Conservation (phyloP, 1,140 invertebrate genomes). For the Wiebesia pumilae region DNA sequence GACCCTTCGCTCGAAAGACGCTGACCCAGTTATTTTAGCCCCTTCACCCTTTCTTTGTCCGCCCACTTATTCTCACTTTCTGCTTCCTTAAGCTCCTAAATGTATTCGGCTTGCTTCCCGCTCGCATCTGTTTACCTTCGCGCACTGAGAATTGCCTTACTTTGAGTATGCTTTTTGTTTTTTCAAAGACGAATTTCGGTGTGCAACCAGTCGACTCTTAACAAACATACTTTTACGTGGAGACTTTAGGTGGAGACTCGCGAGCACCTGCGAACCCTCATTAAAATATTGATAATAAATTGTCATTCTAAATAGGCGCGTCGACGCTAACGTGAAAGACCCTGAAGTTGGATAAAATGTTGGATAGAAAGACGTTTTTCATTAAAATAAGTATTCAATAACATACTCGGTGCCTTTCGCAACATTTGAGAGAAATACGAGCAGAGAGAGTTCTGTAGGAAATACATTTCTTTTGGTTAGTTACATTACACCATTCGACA, state of each 20-base stretch:
- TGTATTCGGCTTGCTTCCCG: neutral
- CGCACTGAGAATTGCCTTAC: neutral
- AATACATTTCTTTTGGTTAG: neutral
- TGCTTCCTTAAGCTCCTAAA: neutral
- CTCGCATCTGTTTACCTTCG: neutral
- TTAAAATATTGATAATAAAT: neutral
- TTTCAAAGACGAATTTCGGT: neutral
- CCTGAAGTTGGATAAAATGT: neutral
- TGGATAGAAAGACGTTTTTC: neutral
- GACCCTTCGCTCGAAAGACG: constrained; percentile 56
- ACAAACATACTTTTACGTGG: neutral
- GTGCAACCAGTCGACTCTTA: neutral
- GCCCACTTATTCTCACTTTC: neutral
- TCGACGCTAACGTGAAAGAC: neutral
- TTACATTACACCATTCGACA: neutral
- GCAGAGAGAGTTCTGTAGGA: neutral
- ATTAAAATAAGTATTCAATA: neutral
- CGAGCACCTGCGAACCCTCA: neutral
- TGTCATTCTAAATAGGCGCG: neutral
- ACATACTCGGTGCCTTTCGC: neutral
- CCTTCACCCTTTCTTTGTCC: constrained; percentile 13
- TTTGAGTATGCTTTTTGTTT: constrained; percentile 3
- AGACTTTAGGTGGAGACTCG: neutral
- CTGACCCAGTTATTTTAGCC: constrained; percentile 60
- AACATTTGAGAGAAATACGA: neutral